Evolutionary conservation across 1,140 invertebrate species (phyloP), one percentile per base, ranked within the genome.

Genomic region (Drosophila yakuba): DNA sequence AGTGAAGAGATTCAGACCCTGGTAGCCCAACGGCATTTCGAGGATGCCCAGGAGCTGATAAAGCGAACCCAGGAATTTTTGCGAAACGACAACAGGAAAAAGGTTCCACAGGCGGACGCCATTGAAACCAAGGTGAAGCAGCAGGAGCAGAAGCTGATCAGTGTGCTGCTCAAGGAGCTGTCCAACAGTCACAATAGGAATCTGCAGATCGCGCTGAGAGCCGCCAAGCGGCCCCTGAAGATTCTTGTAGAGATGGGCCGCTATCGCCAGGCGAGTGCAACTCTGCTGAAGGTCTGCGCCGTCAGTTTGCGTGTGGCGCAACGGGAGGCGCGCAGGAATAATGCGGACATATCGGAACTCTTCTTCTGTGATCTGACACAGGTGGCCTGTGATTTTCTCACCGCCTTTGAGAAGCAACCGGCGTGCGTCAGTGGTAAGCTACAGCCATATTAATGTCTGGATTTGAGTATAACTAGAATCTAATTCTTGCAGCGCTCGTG

Each of bases 1-100:
- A 96, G 97, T 17, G 98, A 99, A 92, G 98, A 99, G 93, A 93
- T 99, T 23, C 98, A 99, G 93, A 98, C 99, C 15, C 96, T 96
- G 68, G 98, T 99, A 77, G 98, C 98, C n/a, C 98, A 99, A 92
- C 94, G 98, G 79, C 97, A 99, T 91, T 99, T 99, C 92, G 98
- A 99, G 92, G 97, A 98, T 90, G 98, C 98, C 15, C 97, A 98
- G 64, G 95, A 95, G 66, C 93, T 99, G 8, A 95, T 99, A 55
- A 95, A 97, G 74, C 96, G 95, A 93, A 95, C 95, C 0, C 94
- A 94, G 74, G 93, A 94, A 4, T 96, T 94, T 76, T 84, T 95
- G 25, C 86, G 93, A 35, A 43, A 51, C 0, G 83, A 78, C 5
- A 67, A 61, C 28, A 73, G 54, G 1, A 84, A 74, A 28, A 89